Percentiles rank a stretch among this genome's conserved stretches.
These are phyloP conservation scores for Rhinichthys osculus DNA, from an alignment of 2,797 vertebrate species.

Conservation along the genomic window DNA sequence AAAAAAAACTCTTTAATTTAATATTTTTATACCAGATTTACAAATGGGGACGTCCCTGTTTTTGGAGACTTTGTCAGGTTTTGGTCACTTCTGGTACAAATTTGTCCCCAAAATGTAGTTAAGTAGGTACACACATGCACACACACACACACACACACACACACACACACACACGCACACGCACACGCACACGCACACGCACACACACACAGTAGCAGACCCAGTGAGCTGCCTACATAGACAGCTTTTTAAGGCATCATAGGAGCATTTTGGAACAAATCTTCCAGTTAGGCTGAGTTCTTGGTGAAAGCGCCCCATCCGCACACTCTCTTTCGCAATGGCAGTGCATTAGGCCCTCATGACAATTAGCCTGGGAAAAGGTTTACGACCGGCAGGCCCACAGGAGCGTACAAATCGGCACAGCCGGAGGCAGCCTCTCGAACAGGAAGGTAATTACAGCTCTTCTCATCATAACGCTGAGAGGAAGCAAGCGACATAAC, in stretches of 20 bases:
- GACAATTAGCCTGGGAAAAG: slow-evolving; percentile 82
- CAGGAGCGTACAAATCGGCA: slow-evolving; percentile 63
- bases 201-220: not conserved
- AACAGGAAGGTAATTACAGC: slow-evolving; percentile 84
- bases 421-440: slow-evolving; percentile 79
- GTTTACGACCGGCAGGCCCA: slow-evolving; percentile 78
- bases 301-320: slow-evolving; percentile 58
- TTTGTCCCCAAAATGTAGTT: too few species aligned
- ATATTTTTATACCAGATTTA: too few species aligned
- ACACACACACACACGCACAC: too few species aligned
- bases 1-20: too few species aligned
- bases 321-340: slow-evolving; percentile 76
- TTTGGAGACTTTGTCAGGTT: too few species aligned
- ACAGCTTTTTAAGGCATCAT: not conserved
- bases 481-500: slow-evolving; percentile 83
- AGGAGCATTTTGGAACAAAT: not conserved
- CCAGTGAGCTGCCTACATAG: not conserved
- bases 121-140: too few species aligned
- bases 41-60: too few species aligned
- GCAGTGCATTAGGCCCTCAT: slow-evolving; percentile 80
- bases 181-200: not conserved
- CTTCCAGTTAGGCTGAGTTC: not conserved
- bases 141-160: too few species aligned
- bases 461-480: slow-evolving; percentile 78
- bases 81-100: too few species aligned